These are phyloP conservation scores for Rhorus exstirpatorius DNA, from an alignment of 2,888 invertebrate species.

Conservation along the genomic window DNA sequence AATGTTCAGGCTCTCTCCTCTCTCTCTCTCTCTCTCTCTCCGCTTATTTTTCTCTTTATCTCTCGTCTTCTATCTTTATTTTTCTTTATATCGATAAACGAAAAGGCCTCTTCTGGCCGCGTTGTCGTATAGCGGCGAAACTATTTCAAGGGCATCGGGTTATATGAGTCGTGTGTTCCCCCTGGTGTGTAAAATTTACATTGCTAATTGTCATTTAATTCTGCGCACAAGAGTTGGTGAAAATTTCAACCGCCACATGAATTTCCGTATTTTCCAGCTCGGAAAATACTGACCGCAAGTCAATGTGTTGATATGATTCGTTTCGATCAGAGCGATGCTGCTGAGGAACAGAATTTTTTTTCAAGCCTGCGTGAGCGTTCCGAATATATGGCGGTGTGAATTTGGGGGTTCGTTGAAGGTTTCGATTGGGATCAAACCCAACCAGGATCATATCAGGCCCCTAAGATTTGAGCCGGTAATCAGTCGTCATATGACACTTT, in stretches of 20 bases:
- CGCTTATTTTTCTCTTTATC: conserved; percentile 63
- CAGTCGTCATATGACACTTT: no score
- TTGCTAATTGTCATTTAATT: conserved; percentile 42
- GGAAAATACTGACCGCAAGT: no score
- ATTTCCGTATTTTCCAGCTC: no score
- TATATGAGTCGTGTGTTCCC: conserved; percentile 29
- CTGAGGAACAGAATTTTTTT: no score
- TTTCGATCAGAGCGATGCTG: no score
- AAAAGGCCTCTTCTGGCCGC: conserved; percentile 29
- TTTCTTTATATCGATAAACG: conserved; percentile 48
- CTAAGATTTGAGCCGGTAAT: no score
- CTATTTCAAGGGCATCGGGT: conserved; percentile 48
- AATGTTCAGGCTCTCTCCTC: conserved; percentile 68
- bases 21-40: conserved; percentile 44
- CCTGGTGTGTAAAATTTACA: conserved; percentile 25
- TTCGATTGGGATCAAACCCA: no score
- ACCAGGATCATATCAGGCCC: no score
- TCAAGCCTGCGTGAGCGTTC: no score
- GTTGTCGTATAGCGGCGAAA: conserved; percentile 54
- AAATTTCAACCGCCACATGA: not conserved
- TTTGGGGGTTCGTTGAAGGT: no score
- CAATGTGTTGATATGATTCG: no score
- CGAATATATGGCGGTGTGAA: no score
- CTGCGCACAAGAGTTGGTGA: not conserved
- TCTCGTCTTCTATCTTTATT: conserved; percentile 36